Conservation (phyloP, 2,797 vertebrate species). For the Sebastes umbrosus region DNA sequence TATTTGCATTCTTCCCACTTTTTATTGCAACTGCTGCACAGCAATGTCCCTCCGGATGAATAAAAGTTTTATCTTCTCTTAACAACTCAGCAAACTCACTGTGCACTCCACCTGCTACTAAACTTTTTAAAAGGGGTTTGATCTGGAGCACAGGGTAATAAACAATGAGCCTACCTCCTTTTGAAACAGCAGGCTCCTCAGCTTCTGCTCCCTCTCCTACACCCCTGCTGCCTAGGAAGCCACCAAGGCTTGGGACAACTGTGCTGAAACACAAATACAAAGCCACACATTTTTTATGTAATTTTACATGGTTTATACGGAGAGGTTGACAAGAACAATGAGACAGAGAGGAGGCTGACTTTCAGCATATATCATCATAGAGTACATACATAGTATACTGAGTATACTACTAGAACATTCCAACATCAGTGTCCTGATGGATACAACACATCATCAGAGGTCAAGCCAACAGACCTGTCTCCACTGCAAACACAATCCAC, state of each 20-base stretch:
- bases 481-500: constrained; percentile 75
- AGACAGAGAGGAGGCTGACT: not conserved
- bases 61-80: not conserved
- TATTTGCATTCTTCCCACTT: not conserved
- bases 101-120: not conserved
- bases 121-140: not conserved
- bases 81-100: not conserved
- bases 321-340: not conserved
- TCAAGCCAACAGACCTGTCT: constrained; percentile 79
- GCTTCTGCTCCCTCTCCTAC: constrained; percentile 81
- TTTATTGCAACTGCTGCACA: not conserved
- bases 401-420: not conserved
- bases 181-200: constrained; percentile 76
- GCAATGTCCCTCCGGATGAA: not conserved
- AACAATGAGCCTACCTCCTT: constrained; percentile 68
- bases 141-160: not conserved
- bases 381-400: too few relatives aligned
- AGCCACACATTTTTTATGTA: not conserved
- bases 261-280: constrained; percentile 68
- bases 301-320: not conserved
- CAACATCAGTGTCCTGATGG: not conserved
- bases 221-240: constrained; percentile 63
- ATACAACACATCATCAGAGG: not conserved
- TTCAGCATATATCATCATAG: not conserved
- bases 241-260: constrained; percentile 61